phyloP scores from a whole-genome alignment of 2,113 vertebrate species.

The Sebastes fasciatus region DNA sequence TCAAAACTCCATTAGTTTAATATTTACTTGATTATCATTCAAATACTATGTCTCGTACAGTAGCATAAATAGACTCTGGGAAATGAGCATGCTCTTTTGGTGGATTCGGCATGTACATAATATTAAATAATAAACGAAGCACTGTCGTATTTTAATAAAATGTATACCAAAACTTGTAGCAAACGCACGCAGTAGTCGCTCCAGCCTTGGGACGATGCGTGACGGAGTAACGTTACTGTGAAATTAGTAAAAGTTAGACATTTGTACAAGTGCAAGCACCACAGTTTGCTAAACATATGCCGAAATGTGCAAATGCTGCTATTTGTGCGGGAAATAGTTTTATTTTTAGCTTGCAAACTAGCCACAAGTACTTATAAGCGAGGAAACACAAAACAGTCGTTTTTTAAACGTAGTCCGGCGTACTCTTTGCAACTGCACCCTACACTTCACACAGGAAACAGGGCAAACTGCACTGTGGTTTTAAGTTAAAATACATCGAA shows the following conservation, averaged over 20 bases:
- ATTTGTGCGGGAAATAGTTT: background rate
- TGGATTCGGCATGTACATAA: background rate
- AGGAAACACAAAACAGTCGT: background rate
- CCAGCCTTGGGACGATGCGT: background rate
- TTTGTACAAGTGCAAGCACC: background rate
- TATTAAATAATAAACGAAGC: background rate
- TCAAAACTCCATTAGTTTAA: background rate
- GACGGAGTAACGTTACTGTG: background rate
- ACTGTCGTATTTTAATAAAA: background rate
- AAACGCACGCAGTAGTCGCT: background rate
- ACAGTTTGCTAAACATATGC: background rate
- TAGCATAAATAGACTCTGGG: accelerated
- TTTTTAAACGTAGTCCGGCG: constrained; percentile 16
- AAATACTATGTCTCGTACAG: background rate
- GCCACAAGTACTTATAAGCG: background rate
- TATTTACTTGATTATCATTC: accelerated
- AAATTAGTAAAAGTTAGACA: constrained; percentile 35
- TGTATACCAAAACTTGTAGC: background rate
- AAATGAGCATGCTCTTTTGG: background rate
- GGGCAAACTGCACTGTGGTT: background rate
- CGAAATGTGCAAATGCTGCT: background rate
- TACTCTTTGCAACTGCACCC: too few relatives aligned
- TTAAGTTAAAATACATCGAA: background rate
- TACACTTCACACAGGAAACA: background rate
- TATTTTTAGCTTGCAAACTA: background rate